These are phyloP conservation scores for Ladona fulva DNA, from an alignment of 1,140 invertebrate genomes.

Conservation along the genomic window DNA sequence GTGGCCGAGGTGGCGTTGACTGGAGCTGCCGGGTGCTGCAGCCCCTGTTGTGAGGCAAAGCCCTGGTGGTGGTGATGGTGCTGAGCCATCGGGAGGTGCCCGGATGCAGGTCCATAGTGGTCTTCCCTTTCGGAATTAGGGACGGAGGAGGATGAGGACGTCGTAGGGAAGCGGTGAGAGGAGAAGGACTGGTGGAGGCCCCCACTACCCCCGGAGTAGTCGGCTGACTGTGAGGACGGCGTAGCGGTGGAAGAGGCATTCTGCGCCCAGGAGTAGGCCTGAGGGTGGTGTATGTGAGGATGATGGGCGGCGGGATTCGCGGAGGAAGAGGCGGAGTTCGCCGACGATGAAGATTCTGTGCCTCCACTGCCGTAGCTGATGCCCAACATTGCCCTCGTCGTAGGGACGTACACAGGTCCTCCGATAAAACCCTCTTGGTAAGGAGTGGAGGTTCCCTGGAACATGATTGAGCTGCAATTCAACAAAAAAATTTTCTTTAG, in stretches of 20 bases:
- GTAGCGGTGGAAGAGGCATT: not conserved
- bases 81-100: not conserved
- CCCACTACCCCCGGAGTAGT: not conserved
- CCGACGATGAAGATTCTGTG: not conserved
- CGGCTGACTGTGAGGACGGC: not conserved
- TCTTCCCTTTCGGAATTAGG: not conserved
- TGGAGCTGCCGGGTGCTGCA: not conserved
- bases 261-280: not conserved
- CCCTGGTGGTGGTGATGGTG: conserved; percentile 1
- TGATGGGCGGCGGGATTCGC: not conserved
- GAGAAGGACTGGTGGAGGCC: not conserved
- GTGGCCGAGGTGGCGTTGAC: not conserved
- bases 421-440: not conserved
- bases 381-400: not conserved
- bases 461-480: not conserved
- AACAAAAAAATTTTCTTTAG: too few relatives aligned
- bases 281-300: not conserved
- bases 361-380: not conserved
- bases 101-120: not conserved
- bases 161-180: not conserved
- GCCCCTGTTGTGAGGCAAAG: not conserved
- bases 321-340: not conserved
- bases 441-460: not conserved
- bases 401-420: not conserved
- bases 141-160: not conserved